Percentiles rank a stretch among this genome's conserved stretches.
These are phyloP conservation scores for Gallinago stenura DNA, from an alignment of 2,797 vertebrate genomes.

Conservation along the genomic window DNA sequence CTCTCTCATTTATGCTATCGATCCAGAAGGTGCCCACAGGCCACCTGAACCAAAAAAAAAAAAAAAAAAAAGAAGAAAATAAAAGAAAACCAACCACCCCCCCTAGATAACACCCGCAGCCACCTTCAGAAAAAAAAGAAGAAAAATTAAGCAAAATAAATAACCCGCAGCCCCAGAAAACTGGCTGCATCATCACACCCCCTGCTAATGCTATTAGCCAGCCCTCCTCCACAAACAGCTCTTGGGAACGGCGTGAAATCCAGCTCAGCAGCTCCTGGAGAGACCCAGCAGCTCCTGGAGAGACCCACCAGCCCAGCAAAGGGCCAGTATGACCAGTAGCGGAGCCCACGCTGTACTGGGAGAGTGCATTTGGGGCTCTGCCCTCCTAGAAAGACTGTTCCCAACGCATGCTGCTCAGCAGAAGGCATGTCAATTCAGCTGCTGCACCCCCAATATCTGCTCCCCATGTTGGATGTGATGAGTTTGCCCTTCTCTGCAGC, in stretches of 20 bases:
- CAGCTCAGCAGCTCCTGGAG: neutral
- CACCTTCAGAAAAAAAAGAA: neutral
- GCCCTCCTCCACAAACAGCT: constrained; percentile 1
- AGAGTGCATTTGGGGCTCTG: rapidly evolving
- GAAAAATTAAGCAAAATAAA: constrained; percentile 29
- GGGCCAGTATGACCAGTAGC: neutral
- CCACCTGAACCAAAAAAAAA: neutral
- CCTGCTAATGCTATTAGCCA: constrained; percentile 23
- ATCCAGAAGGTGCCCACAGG: neutral
- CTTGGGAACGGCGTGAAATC: neutral
- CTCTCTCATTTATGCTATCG: neutral
- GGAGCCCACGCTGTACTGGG: neutral
- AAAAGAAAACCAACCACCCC: too few relatives aligned
- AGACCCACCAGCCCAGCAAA: neutral
- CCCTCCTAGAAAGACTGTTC: neutral
- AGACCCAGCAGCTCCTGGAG: neutral
- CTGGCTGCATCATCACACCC: constrained; percentile 29
- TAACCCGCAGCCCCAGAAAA: constrained; percentile 27
- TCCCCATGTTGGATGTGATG: neutral
- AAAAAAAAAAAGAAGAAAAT: neutral
- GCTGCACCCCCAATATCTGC: rapidly evolving
- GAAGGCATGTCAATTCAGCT: neutral
- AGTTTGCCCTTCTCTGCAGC: neutral
- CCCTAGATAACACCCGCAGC: neutral
- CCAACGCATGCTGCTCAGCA: neutral